Conservation (phyloP, 2,113 vertebrate genomes). For the Crotalus viridis region DNA sequence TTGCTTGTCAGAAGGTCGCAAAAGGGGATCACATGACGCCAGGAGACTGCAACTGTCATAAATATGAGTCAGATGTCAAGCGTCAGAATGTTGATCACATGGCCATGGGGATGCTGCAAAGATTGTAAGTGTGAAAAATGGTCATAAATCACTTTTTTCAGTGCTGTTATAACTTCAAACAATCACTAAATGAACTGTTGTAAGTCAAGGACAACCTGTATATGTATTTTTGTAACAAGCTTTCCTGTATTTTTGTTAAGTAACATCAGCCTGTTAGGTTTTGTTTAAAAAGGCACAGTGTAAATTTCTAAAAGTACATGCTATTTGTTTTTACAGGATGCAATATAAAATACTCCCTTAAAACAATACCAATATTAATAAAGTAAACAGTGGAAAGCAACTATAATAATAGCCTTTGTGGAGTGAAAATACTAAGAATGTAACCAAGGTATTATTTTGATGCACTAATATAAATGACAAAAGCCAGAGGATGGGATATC, state of each 20-base stretch:
- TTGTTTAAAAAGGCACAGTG: background rate
- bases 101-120: background rate
- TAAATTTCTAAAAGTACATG: background rate
- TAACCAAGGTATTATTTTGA: background rate
- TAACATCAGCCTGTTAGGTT: background rate
- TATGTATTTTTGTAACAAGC: background rate
- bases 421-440: background rate
- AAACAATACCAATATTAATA: background rate
- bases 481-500: background rate
- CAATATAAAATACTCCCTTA: background rate
- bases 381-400: background rate
- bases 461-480: background rate
- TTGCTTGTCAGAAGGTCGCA: background rate
- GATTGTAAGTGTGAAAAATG: background rate
- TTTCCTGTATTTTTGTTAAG: background rate
- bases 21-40: background rate
- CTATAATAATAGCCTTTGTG: background rate
- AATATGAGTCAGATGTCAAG: background rate
- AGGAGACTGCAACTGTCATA: background rate
- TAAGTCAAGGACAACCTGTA: background rate
- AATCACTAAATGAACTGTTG: background rate
- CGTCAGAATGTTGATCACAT: background rate
- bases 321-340: background rate
- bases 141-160: background rate
- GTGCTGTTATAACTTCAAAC: background rate